Evolutionary conservation across 2,797 vertebrate species (phyloP).

Genomic region (Hyperoplus immaculatus): DNA sequence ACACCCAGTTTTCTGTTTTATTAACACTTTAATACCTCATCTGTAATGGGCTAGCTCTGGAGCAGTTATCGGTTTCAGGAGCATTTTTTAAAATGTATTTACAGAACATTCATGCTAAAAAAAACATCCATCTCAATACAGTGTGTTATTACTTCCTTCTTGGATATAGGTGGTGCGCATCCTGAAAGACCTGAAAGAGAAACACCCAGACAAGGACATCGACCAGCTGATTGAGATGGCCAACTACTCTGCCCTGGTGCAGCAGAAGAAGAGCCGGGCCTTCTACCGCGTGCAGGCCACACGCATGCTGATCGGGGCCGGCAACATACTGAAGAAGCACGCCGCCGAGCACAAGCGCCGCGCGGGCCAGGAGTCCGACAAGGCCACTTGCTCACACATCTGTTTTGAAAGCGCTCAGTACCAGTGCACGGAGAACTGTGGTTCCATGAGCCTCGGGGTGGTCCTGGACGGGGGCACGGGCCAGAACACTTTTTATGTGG

Average conservation of each 20-base stretch:
- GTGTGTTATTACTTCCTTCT: not conserved
- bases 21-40: not conserved
- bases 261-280: conserved; percentile 95
- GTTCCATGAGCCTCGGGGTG: conserved; percentile 85
- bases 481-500: conserved; percentile 92
- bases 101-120: not conserved
- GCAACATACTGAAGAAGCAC: conserved; percentile 93
- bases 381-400: conserved; percentile 86
- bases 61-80: too few species aligned
- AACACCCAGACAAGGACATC: conserved; percentile 94
- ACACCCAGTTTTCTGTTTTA: not conserved
- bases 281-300: conserved; percentile 97
- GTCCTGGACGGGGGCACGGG: conserved; percentile 86
- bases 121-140: not conserved
- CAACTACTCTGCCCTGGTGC: conserved; percentile 92
- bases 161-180: conserved; percentile 89
- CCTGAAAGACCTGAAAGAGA: conserved; percentile 94
- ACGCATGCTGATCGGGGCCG: conserved; percentile 93
- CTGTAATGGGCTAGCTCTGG: not conserved
- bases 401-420: conserved; percentile 93
- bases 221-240: conserved; percentile 96
- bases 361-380: conserved; percentile 48
- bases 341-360: conserved; percentile 84
- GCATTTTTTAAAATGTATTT: not conserved
- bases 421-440: conserved; percentile 95